A percentile compares a stretch with the other conserved stretches of the same genome.
Evolutionary conservation across 2,888 invertebrate species (phyloP).

Genomic region (Kryphioiulus occultus): DNA sequence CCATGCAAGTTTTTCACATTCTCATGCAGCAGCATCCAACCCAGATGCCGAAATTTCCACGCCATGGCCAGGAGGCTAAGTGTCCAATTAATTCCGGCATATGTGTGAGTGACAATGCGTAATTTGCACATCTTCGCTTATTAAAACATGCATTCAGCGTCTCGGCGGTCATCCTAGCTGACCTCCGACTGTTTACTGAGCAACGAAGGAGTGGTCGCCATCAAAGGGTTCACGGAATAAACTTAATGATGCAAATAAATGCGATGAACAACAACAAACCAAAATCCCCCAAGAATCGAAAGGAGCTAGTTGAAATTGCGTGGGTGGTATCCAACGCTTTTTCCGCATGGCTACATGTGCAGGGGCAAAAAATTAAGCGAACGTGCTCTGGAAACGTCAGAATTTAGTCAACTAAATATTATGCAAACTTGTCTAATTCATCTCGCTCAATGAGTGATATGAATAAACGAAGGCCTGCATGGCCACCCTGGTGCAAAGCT

Average conservation of each 20-base stretch:
- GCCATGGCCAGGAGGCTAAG: background rate
- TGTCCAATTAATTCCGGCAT: background rate
- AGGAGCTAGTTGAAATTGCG: background rate
- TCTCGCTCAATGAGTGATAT: background rate
- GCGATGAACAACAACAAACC: background rate
- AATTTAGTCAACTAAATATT: background rate
- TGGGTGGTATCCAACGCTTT: background rate
- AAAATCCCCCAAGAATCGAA: background rate
- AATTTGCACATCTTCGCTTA: background rate
- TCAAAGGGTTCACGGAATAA: background rate
- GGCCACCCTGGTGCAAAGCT: background rate
- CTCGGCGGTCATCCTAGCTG: background rate
- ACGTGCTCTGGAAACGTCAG: background rate
- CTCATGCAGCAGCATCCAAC: background rate
- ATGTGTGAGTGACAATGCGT: background rate
- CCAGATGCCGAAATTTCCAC: constrained; percentile 35
- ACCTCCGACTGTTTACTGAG: background rate
- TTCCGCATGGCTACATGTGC: background rate
- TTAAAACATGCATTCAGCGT: background rate
- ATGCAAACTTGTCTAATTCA: background rate
- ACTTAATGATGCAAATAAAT: constrained; percentile 35
- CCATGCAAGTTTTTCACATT: background rate
- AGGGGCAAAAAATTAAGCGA: background rate
- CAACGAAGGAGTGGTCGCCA: background rate
- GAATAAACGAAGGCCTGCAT: background rate